phyloP scores from a whole-genome alignment of 2,113 vertebrate genomes.

The Mormoops blainvillei region DNA sequence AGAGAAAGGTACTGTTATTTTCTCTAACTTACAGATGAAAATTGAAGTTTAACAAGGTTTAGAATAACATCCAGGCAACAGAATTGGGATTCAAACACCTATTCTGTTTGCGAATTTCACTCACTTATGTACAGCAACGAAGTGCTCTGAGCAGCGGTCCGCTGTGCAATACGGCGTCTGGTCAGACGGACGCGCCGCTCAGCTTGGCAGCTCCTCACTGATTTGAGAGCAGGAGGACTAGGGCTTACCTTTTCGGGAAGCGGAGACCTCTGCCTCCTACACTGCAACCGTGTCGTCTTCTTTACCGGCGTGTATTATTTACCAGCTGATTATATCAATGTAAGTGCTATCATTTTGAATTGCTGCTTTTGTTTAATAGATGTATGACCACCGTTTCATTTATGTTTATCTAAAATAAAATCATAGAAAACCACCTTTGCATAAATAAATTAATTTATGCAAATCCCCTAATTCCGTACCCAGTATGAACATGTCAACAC shows the following conservation, averaged over 20 bases:
- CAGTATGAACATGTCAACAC: neutral
- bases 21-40: neutral
- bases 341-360: neutral
- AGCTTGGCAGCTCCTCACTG: neutral
- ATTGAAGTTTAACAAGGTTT: neutral
- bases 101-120: neutral
- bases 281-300: neutral
- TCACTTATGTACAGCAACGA: neutral
- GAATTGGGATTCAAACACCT: neutral
- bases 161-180: accelerated
- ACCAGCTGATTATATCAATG: neutral
- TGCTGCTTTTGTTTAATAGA: neutral
- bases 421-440: neutral
- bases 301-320: neutral
- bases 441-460: constrained; percentile 1
- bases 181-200: accelerated
- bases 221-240: neutral
- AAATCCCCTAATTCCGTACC: neutral
- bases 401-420: neutral
- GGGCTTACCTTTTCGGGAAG: neutral
- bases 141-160: neutral
- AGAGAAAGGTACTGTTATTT: neutral
- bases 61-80: neutral
- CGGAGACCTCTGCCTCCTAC: neutral
- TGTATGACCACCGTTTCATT: neutral